Conservation (phyloP, 2,797 vertebrate genomes). For the Premnoplex brunnescens region DNA sequence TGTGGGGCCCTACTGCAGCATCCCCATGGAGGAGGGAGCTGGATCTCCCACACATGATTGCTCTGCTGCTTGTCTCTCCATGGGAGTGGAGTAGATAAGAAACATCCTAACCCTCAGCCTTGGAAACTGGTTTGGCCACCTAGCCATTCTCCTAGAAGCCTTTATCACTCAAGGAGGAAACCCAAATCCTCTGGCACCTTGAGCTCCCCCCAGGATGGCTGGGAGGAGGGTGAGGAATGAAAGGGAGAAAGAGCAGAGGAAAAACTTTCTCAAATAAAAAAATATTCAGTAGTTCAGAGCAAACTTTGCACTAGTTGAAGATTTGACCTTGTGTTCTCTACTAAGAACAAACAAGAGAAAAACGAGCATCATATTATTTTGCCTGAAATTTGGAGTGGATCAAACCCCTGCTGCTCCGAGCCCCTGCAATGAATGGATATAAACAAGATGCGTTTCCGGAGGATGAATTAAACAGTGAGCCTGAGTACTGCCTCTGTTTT, state of each 20-base stretch:
- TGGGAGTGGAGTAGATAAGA: not conserved
- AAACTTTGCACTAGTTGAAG: constrained; percentile 2
- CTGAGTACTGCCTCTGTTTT: not conserved
- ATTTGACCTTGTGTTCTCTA: constrained; percentile 50
- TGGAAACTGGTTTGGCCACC: not conserved
- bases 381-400: constrained; percentile 47
- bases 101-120: not conserved
- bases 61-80: not conserved
- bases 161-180: not conserved
- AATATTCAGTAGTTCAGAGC: not conserved
- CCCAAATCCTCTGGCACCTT: not conserved
- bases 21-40: not conserved
- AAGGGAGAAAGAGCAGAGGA: not conserved
- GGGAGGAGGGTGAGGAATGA: not conserved
- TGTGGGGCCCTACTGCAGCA: not conserved
- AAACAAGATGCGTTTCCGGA: constrained; percentile 32
- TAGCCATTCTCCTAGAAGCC: not conserved
- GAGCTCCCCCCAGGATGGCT: not conserved
- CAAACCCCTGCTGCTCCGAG: constrained; percentile 16
- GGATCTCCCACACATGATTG: accelerated
- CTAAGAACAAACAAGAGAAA: constrained; percentile 30
- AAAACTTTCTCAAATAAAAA: not conserved
- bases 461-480: constrained; percentile 1
- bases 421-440: not conserved
- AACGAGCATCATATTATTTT: not conserved